Evolutionary conservation across 1,140 invertebrate species (phyloP).

Genomic region (Penaeus japonicus): DNA sequence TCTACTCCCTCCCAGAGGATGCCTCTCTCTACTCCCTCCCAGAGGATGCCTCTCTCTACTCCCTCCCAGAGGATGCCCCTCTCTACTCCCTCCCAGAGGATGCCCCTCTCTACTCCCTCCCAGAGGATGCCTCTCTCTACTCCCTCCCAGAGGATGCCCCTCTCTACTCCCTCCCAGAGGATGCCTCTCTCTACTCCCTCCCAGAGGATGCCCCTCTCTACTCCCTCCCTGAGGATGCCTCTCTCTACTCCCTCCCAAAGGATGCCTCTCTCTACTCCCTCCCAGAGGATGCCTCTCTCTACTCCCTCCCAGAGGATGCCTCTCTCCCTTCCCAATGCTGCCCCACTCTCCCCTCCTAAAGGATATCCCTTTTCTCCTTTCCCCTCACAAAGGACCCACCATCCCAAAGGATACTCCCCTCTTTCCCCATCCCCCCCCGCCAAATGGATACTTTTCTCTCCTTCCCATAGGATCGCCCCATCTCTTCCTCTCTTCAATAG

Average conservation of each 20-base stretch:
- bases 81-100: neutral
- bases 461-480: neutral
- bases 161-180: neutral
- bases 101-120: neutral
- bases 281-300: no score
- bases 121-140: no score
- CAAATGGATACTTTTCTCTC: no score
- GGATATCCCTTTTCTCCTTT: neutral
- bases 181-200: neutral
- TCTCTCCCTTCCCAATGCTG: no score
- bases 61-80: no score
- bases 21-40: no score
- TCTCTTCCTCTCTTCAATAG: neutral
- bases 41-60: no score
- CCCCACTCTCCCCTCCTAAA: neutral
- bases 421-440: neutral
- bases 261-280: neutral
- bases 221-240: no score
- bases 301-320: no score
- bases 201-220: no score
- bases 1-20: no score
- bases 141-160: neutral
- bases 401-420: neutral
- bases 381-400: neutral
- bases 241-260: no score